Percentiles rank a stretch among this genome's conserved stretches.
phyloP scores from a whole-genome alignment of 2,113 vertebrate genomes.

The Tragulus kanchil region DNA sequence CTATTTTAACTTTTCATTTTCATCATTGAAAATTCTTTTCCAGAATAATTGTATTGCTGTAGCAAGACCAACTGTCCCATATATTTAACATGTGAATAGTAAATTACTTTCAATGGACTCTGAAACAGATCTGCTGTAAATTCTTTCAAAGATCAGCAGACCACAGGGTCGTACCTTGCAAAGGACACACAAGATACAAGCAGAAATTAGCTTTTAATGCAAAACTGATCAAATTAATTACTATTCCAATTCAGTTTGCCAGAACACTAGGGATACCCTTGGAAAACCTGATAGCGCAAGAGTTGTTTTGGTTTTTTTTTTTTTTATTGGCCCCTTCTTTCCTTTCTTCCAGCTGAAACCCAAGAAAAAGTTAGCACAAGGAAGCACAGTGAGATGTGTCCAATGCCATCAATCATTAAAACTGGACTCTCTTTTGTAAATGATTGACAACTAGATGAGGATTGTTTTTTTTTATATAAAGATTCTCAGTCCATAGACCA shows the following conservation, averaged over 20 bases:
- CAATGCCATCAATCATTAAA: slow-evolving; percentile 67
- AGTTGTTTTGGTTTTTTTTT: background rate
- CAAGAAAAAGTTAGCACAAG: background rate
- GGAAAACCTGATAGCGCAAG: slow-evolving; percentile 50
- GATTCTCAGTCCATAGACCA: slow-evolving; percentile 72
- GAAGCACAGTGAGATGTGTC: slow-evolving; percentile 24
- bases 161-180: slow-evolving; percentile 76
- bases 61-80: slow-evolving; percentile 92
- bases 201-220: slow-evolving; percentile 85
- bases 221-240: slow-evolving; percentile 85
- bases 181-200: slow-evolving; percentile 80
- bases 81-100: slow-evolving; percentile 92
- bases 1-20: slow-evolving; percentile 94
- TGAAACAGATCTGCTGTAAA: slow-evolving; percentile 91
- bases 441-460: slow-evolving; percentile 63
- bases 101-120: slow-evolving; percentile 93
- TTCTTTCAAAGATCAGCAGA: slow-evolving; percentile 86
- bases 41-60: slow-evolving; percentile 91
- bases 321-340: background rate
- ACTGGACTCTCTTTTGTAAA: slow-evolving; percentile 67
- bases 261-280: slow-evolving; percentile 45
- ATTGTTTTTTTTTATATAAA: slow-evolving; percentile 72
- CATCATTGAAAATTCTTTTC: slow-evolving; percentile 91
- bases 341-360: slow-evolving; percentile 15
- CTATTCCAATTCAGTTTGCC: slow-evolving; percentile 81